These are phyloP conservation scores for Penaeus chinensis DNA, from an alignment of 1,140 invertebrate genomes.

Conservation along the genomic window DNA sequence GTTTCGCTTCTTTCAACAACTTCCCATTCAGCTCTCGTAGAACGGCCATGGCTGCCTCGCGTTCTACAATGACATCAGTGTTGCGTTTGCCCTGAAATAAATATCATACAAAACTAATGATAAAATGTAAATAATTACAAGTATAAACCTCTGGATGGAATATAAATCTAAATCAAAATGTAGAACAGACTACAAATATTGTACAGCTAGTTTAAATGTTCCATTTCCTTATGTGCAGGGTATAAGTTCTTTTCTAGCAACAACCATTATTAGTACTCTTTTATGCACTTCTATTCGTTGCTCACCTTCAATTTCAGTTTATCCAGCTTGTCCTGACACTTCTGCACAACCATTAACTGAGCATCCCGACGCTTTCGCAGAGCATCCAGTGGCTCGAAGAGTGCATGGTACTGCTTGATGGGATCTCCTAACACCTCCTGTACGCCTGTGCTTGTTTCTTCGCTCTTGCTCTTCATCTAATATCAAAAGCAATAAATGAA, in stretches of 20 bases:
- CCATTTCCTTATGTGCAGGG: too few species aligned
- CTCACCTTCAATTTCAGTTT: constrained; percentile 49
- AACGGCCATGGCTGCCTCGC: constrained; percentile 26
- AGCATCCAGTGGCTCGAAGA: constrained; percentile 44
- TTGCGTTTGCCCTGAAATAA: constrained; percentile 45
- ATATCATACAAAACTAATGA: not conserved
- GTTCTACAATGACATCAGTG: constrained; percentile 54
- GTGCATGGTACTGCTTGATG: constrained; percentile 42
- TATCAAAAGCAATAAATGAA: not conserved
- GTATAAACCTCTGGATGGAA: too few species aligned
- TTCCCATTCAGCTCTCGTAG: constrained; percentile 43
- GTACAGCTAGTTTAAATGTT: too few species aligned
- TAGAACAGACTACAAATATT: too few species aligned
- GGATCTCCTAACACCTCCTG: constrained; percentile 49
- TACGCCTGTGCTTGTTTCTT: constrained; percentile 16
- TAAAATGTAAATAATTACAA: too few species aligned
- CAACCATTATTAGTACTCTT: too few species aligned
- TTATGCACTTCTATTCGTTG: too few species aligned
- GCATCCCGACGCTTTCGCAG: constrained; percentile 42
- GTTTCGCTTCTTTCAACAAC: constrained; percentile 40
- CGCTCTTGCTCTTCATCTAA: constrained; percentile 49
- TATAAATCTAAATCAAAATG: too few species aligned
- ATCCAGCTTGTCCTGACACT: constrained; percentile 48
- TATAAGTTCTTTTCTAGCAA: too few species aligned
- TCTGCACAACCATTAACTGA: constrained; percentile 34